Evolutionary conservation across 2,113 vertebrate species (phyloP), one percentile per base, ranked within the genome.

Genomic region (Pseudorasbora parva): DNA sequence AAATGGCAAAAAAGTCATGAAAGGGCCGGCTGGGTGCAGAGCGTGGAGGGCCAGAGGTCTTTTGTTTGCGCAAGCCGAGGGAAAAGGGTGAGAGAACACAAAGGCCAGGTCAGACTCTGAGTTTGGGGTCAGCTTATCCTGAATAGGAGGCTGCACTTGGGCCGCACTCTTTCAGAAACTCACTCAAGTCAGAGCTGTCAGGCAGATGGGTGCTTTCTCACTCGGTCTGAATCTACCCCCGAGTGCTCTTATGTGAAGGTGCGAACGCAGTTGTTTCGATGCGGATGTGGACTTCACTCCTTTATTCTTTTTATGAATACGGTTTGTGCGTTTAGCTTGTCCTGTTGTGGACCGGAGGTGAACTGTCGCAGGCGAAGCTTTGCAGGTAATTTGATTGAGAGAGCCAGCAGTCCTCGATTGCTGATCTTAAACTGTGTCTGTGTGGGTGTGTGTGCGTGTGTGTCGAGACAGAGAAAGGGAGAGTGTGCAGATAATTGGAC

Each of bases 401-500:
- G 60, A 43, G 51, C 45, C 68, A 49, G 33, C 59, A 43, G 60
- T 68, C 57, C 68, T 82, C 56, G 62, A 82, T 59, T 72, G 47
- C 47, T 62, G 76, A 43, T 83, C 54, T 83, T 75, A 74, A 79
- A 62, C 23, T 79, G 81, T 72, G 85, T 47, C 56, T 8, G 0
- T 86, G 81, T 82, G 64, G 4, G 0, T 86, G 81, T 83, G 27
- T 57, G 74, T 69, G 74, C 49, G 81, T 64, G 64, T 62, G 82
- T 82, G 59, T 56, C 59, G 37, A 56, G 41, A 30, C 30, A 60
- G 78, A 77, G 49, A 72, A 76, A 79, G 56, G 30, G 69, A 66
- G 88, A 82, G 80, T 84, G 86, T 87, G 37, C 51, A 41, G 95
- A 96, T 98, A 98, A 98, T 97, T 97, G 96, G 95, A 94, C 94